Conservation (phyloP, 2,113 vertebrate species). For the Platichthys stellatus region DNA sequence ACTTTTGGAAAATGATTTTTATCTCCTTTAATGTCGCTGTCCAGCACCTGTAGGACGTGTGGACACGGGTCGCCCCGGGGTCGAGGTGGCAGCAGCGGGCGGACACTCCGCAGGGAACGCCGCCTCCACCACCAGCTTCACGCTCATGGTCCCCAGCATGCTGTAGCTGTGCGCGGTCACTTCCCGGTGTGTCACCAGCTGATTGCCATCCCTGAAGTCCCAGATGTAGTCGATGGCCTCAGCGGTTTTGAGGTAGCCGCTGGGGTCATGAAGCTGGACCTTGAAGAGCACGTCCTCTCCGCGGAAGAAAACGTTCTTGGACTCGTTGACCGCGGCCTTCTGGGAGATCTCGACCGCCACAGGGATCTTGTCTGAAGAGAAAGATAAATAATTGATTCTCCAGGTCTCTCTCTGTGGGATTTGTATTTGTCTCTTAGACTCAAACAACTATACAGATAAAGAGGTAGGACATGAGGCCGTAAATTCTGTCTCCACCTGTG, state of each 20-base stretch:
- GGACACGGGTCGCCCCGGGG: conserved; percentile 56
- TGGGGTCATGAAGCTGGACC: conserved; percentile 91
- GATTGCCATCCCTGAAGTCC: conserved; percentile 91
- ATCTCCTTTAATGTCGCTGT: neutral
- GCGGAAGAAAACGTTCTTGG: conserved; percentile 88
- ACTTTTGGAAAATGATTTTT: neutral
- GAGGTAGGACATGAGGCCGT: neutral
- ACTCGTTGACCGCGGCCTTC: conserved; percentile 86
- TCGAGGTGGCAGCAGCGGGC: conserved; percentile 70
- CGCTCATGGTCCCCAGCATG: conserved; percentile 83
- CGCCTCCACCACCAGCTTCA: conserved; percentile 89
- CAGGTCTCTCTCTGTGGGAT: neutral
- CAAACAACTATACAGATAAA: neutral
- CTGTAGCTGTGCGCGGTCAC: conserved; percentile 86
- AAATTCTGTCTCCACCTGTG: conserved; percentile 83
- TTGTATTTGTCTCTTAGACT: too few relatives aligned
- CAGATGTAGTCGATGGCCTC: conserved; percentile 87
- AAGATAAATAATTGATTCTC: neutral
- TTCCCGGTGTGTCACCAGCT: conserved; percentile 84
- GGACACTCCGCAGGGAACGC: conserved; percentile 85
- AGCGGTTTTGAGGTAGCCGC: conserved; percentile 88
- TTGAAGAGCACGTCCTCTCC: conserved; percentile 87
- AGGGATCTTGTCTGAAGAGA: conserved; percentile 89
- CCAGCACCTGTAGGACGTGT: conserved; percentile 46
- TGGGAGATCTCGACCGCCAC: conserved; percentile 88